Percentiles rank a stretch among this genome's conserved stretches.
Evolutionary conservation across 1,140 invertebrate species (phyloP).

Genomic region (Magallana gigas): DNA sequence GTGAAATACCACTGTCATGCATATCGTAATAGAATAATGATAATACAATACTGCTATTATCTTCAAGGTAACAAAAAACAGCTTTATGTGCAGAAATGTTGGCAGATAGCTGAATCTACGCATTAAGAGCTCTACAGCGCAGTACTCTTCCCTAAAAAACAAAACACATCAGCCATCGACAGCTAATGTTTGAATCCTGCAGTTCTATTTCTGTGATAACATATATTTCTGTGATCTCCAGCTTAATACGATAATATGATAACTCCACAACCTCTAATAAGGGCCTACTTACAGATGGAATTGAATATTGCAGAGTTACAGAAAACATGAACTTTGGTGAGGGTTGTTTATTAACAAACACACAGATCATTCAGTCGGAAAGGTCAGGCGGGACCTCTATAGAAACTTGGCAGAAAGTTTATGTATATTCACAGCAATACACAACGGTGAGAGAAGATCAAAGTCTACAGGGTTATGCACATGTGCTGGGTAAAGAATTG

Average conservation of each 20-base stretch:
- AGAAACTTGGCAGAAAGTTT: no score
- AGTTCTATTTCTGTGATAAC: not conserved
- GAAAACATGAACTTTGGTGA: no score
- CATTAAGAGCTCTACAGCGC: not conserved
- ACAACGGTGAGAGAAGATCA: not conserved
- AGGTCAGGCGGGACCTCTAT: no score
- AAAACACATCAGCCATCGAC: not conserved
- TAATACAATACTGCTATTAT: not conserved
- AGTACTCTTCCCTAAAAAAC: not conserved
- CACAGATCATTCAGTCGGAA: no score
- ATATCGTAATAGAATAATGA: not conserved
- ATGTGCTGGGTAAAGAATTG: no score
- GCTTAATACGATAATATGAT: no score
- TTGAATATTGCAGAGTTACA: no score
- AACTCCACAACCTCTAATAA: no score
- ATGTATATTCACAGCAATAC: not conserved
- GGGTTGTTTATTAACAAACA: no score
- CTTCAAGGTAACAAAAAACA: constrained; percentile 24
- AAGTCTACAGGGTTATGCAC: not conserved
- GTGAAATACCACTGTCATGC: no score
- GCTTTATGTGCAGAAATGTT: not conserved
- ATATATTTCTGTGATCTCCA: no score
- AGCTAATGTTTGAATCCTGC: not conserved
- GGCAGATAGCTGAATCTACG: constrained; percentile 9
- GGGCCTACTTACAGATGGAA: no score